phyloP scores from a whole-genome alignment of 2,113 vertebrate species.

The Oryzias celebensis region DNA sequence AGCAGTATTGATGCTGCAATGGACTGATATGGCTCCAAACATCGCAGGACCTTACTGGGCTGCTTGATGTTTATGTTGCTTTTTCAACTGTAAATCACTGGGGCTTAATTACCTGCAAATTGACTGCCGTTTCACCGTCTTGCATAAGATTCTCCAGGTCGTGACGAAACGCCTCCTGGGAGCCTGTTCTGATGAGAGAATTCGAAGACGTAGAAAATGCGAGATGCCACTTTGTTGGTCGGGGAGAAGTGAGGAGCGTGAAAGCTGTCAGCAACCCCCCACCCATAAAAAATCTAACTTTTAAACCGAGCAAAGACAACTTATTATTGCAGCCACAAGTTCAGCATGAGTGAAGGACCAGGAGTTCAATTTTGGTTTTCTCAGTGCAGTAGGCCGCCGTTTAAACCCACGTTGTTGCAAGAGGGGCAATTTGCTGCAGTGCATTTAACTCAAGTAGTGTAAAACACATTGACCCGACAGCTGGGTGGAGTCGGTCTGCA shows the following conservation, averaged over 20 bases:
- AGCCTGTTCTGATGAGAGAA: constrained; percentile 68
- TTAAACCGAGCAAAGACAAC: constrained; percentile 45
- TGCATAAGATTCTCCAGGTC: constrained; percentile 84
- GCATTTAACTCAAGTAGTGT: constrained; percentile 60
- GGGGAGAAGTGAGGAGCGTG: constrained; percentile 46
- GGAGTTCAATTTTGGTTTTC: constrained; percentile 28
- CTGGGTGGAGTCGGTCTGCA: constrained; percentile 47
- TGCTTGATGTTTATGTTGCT: constrained; percentile 50
- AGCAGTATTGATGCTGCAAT: background rate
- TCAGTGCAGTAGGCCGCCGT: constrained; percentile 17
- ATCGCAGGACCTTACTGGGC: constrained; percentile 12
- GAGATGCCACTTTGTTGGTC: constrained; percentile 51
- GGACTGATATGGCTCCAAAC: constrained; percentile 47
- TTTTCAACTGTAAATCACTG: constrained; percentile 78
- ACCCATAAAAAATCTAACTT: constrained; percentile 40
- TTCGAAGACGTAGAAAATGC: constrained; percentile 64
- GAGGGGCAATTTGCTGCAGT: constrained; percentile 57
- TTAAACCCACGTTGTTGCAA: constrained; percentile 31
- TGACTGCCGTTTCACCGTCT: constrained; percentile 83
- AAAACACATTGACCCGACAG: constrained; percentile 64
- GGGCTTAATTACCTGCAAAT: constrained; percentile 86
- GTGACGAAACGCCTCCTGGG: constrained; percentile 83
- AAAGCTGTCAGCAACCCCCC: constrained; percentile 52
- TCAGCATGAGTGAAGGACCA: constrained; percentile 22
- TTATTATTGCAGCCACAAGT: constrained; percentile 46